Base-by-base conservation (phyloP, 2,888 invertebrate species). In the Cinara cedri region DNA sequence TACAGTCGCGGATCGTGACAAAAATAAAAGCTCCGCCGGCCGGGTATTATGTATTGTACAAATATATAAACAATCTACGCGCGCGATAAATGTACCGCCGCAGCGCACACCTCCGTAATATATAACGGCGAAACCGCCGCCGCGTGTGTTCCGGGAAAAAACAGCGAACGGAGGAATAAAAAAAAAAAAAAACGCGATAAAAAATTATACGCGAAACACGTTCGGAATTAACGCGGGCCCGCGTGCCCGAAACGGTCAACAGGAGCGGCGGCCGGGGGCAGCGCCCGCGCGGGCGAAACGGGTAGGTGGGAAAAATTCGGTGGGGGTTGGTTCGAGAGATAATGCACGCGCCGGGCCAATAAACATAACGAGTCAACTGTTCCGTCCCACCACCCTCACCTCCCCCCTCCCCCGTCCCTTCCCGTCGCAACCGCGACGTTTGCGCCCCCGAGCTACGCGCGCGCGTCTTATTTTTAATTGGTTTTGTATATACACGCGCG, bases 321-420 rank as follows among this genome's bases (percentile, higher is more conserved):
- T 9, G 42, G 21, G 10, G 24, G 57, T 60, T 1, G 65, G 26
- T 46, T 26, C 34, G 34, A 66, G 49, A 76, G 57, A 76, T 76
- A 76, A 76, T 68, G 76, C 68, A n/a, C n/a, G 57, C 76, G 76
- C 76, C 57, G 76, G 78, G 60, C 85, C 85, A 86, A 86, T 86
- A 86, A 86, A 86, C 86, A 86, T 86, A 86, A 86, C 86, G 85
- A 85, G 84, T 81, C 83, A n/a, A n/a, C n/a, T n/a, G n/a, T n/a
- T n/a, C n/a, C n/a, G n/a, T n/a, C n/a, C n/a, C n/a, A n/a, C n/a
- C n/a, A n/a, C n/a, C n/a, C n/a, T n/a, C n/a, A n/a, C n/a, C n/a
- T n/a, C n/a, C n/a, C n/a, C n/a, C n/a, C 74, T 83, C 84, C 6
- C 6, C 34, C 34, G 34, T 6, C 34, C 34, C 34, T 34, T 34